A percentile compares a stretch with the other conserved stretches of the same genome.
Evolutionary conservation across 2,888 invertebrate genomes (phyloP).

Genomic region (Troides helena): DNA sequence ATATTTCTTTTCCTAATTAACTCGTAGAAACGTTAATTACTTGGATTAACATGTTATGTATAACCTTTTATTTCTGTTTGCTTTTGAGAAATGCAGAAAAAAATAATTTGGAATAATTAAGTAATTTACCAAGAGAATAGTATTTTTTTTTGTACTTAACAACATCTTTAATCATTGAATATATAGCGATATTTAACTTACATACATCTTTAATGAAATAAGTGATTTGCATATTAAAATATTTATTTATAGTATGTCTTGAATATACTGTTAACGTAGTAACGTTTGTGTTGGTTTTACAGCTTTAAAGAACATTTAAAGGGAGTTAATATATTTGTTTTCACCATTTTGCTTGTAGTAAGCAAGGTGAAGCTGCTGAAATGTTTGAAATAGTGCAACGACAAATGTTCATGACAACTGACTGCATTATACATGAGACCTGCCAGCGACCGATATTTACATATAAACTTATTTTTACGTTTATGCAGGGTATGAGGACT

Average conservation of each 20-base stretch:
- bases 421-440: constrained; percentile 75
- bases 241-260: too few species aligned
- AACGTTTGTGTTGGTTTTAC: too few species aligned
- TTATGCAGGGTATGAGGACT: constrained; percentile 16
- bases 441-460: constrained; percentile 65
- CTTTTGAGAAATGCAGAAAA: not conserved
- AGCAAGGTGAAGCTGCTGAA: constrained; percentile 36
- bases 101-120: not conserved
- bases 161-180: not conserved
- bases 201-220: not conserved
- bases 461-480: constrained; percentile 50
- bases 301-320: not conserved
- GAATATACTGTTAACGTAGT: too few species aligned
- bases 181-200: not conserved
- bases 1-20: constrained; percentile 66
- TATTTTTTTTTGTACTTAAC: not conserved
- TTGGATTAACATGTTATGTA: constrained; percentile 69
- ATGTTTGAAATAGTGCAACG: constrained; percentile 66
- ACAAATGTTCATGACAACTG: constrained; percentile 76
- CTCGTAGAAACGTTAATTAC: constrained; percentile 65
- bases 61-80: not conserved
- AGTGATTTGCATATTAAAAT: too few species aligned
- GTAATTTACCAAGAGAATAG: not conserved
- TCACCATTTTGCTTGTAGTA: constrained; percentile 17
- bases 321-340: constrained; percentile 3